These are phyloP conservation scores for Lacerta agilis DNA, from an alignment of 2,797 vertebrate genomes.

Conservation along the genomic window DNA sequence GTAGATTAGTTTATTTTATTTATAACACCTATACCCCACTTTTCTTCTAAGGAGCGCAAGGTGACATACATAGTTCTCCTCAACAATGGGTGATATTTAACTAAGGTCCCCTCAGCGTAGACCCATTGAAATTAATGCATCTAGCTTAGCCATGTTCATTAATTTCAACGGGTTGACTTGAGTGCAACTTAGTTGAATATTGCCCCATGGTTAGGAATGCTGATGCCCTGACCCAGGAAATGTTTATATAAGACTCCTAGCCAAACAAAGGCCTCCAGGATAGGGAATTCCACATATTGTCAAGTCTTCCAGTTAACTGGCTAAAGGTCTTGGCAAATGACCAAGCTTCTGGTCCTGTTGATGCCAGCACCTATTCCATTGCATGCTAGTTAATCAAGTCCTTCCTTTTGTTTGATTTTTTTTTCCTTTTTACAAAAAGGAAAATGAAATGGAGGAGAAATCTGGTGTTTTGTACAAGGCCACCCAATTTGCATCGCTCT, in stretches of 20 bases:
- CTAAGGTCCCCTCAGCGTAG: too few relatives aligned
- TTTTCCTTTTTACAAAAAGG: background rate
- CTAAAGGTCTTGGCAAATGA: background rate
- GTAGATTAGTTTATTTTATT: background rate
- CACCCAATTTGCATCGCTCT: slow-evolving; percentile 9
- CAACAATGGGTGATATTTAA: too few relatives aligned
- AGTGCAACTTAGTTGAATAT: too few relatives aligned
- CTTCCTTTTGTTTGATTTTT: background rate
- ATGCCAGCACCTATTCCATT: background rate
- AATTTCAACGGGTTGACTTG: too few relatives aligned
- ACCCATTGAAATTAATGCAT: too few relatives aligned
- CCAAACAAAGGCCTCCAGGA: too few relatives aligned
- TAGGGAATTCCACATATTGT: background rate
- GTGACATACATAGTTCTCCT: too few relatives aligned
- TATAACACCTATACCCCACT: too few relatives aligned
- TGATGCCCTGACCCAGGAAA: background rate
- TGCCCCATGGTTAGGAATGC: background rate
- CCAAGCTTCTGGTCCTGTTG: background rate
- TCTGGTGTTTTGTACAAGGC: background rate
- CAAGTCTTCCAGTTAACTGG: background rate
- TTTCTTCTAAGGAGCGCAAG: too few relatives aligned
- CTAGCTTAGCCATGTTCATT: too few relatives aligned
- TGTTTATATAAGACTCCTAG: background rate
- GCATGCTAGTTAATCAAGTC: background rate
- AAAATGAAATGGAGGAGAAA: background rate